Evolutionary conservation across 2,797 vertebrate species (phyloP).

Genomic region (Notamacropus eugenii): DNA sequence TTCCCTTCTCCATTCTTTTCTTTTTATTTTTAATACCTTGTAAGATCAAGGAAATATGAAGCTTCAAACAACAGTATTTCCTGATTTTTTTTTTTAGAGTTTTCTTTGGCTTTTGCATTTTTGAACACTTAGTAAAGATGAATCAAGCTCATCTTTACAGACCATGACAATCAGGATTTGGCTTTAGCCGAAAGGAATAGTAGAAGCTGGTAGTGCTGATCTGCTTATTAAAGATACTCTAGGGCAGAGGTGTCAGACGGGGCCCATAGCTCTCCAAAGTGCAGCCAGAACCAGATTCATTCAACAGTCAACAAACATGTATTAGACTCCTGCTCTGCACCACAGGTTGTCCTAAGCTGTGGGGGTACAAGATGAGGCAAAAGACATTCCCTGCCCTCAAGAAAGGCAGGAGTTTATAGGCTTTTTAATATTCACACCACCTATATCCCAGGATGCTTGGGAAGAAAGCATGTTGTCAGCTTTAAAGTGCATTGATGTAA

Average conservation of each 20-base stretch:
- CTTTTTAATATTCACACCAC: not conserved
- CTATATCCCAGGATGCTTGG: not conserved
- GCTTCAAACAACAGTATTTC: constrained; percentile 28
- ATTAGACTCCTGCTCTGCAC: not conserved
- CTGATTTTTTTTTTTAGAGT: not conserved
- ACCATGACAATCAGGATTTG: constrained; percentile 28
- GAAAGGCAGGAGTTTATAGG: not conserved
- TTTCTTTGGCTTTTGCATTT: not conserved
- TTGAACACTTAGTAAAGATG: not conserved
- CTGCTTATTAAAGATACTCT: not conserved
- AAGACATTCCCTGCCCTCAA: not conserved
- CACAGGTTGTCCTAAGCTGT: not conserved
- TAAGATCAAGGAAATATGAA: constrained; percentile 38
- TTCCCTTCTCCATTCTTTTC: constrained; percentile 66
- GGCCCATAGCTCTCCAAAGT: not conserved
- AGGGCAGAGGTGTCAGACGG: not conserved
- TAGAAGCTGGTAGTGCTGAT: constrained; percentile 44
- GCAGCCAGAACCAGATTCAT: not conserved
- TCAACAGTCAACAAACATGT: not conserved
- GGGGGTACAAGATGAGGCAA: not conserved
- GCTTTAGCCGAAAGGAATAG: constrained; percentile 46
- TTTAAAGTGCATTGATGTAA: not conserved
- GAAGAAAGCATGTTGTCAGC: not conserved
- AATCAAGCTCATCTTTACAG: constrained; percentile 4
- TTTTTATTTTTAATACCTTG: constrained; percentile 58